Evolutionary conservation across 2,113 vertebrate species (phyloP), one percentile per base, ranked within the genome.

Genomic region (Zosterops japonicus): DNA sequence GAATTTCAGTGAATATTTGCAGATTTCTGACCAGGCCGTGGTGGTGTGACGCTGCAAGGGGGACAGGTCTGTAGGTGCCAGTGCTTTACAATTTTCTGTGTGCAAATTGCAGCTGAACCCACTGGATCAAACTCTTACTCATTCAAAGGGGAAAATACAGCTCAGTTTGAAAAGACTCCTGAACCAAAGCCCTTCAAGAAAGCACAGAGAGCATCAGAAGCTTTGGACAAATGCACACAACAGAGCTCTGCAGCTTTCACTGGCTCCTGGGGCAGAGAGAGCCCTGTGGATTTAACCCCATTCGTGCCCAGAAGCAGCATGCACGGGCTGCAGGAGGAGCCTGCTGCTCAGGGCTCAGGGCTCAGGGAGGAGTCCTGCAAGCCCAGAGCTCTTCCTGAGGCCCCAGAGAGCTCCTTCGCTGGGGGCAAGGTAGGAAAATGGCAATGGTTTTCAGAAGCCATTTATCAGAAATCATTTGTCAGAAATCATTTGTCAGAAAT

Each of bases 311-410:
- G 7, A 25, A 27, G 52, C 44, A 13, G 25, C 2, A 2, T 2
- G 16, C 13, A 23, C 6, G 44, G 39, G n/a, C 1, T 39, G 69
- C 27, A 35, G 41, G 60, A 44, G 49, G 50, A 78, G 11, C 0
- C 5, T 44, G 25, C 12, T 60, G 68, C 7, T 12, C 56, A 10
- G 55, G n/a, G 60, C 28, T 49, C 27, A 22, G 31, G 47, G 44
- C 28, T 49, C 27, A 22, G 31, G 47, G 44, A 6, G 2, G 18
- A 24, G 4, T 6, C 56, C 59, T 44, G 18, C 33, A 16, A 28
- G 44, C 4, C 46, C 6, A 44, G 39, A 6, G 8, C 47, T 70
- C 10, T 10, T 35, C 42, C 31, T 3, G 2, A 1, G 3, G 8
- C 33, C 64, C 69, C 33, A n/a, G 11, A 57, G 21, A 57, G 28